Percentiles rank a stretch among this genome's conserved stretches.
Conservation (phyloP, 2,113 vertebrate species). For the Hymenochirus boettgeri region DNA sequence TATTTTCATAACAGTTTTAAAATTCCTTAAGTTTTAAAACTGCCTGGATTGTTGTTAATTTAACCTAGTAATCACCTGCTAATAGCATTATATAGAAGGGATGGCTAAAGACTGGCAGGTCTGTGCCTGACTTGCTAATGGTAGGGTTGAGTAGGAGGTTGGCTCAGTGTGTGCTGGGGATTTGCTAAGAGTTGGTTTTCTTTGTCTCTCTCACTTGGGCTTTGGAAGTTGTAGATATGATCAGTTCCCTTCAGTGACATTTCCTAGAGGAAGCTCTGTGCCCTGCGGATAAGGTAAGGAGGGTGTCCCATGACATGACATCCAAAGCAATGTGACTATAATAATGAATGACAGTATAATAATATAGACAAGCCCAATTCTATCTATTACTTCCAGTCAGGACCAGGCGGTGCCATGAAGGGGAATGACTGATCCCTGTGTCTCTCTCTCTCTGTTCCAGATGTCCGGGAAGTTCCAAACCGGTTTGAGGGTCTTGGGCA, state of each 20-base stretch:
- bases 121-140: conserved; percentile 22
- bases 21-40: background rate
- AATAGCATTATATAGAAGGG: conserved; percentile 19
- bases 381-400: too few relatives aligned
- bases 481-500: conserved; percentile 79
- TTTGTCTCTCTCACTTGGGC: background rate
- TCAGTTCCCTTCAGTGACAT: too few relatives aligned
- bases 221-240: background rate
- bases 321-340: too few relatives aligned
- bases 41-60: conserved; percentile 16
- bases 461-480: conserved; percentile 88
- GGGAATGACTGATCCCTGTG: too few relatives aligned
- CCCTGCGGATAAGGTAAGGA: background rate
- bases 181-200: background rate
- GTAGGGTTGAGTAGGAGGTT: conserved; percentile 3
- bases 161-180: background rate
- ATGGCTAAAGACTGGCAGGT: conserved; percentile 15
- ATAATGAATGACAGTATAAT: too few relatives aligned
- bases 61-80: conserved; percentile 27
- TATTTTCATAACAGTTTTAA: background rate
- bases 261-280: conserved; percentile 1
- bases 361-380: too few relatives aligned
- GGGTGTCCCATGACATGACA: too few relatives aligned
- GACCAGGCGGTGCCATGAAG: too few relatives aligned
- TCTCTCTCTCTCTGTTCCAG: conserved; percentile 55